phyloP scores from a whole-genome alignment of 2,113 vertebrate species.

The Verasper variegatus region DNA sequence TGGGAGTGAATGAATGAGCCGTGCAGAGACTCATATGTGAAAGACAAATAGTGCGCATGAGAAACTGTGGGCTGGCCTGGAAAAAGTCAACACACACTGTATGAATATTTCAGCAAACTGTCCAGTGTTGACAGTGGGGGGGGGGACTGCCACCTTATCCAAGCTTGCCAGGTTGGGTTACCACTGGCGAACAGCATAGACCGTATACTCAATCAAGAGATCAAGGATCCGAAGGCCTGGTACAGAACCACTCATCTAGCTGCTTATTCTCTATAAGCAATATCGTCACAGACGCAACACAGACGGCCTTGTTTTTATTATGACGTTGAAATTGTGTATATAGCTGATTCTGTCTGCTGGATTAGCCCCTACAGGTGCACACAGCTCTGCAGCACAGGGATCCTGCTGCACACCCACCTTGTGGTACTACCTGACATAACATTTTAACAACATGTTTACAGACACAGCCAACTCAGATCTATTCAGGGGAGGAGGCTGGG shows the following conservation, averaged over 20 bases:
- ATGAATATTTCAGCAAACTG: conserved; percentile 83
- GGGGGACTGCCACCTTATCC: conserved; percentile 81
- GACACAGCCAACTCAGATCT: background rate
- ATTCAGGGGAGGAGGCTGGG: conserved; percentile 1
- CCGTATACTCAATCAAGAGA: conserved; percentile 57
- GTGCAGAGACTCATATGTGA: conserved; percentile 33
- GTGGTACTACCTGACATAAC: background rate
- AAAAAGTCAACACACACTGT: conserved; percentile 46
- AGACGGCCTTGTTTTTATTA: background rate
- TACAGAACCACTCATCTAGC: background rate
- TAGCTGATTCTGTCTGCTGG: background rate
- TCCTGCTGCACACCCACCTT: background rate
- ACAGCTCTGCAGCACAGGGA: background rate
- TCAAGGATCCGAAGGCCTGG: conserved; percentile 6
- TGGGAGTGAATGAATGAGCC: conserved; percentile 51
- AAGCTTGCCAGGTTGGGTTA: conserved; percentile 72
- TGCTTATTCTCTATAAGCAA: background rate
- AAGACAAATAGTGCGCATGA: conserved; percentile 57
- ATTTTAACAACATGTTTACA: background rate
- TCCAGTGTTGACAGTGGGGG: conserved; percentile 70
- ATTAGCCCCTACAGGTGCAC: background rate
- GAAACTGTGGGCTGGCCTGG: conserved; percentile 31
- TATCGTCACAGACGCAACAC: background rate
- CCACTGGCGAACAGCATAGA: conserved; percentile 46
- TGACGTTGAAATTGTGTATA: background rate